Base-by-base conservation (phyloP, 2,113 vertebrate species). In the Stictonetta naevosa region DNA sequence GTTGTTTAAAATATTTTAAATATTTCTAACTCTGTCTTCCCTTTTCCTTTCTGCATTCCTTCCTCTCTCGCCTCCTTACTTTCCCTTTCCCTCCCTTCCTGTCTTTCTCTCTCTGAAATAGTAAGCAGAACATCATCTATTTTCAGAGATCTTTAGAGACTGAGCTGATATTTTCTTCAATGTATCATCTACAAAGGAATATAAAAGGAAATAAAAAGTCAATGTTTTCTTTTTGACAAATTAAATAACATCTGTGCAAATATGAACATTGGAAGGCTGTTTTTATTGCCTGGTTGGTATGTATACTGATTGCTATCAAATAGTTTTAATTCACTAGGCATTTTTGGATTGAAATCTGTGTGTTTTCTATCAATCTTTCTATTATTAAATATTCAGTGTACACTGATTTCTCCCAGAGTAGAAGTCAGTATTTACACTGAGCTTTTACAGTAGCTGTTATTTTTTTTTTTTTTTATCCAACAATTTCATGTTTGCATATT, bases 51-150 rank as follows among this genome's bases (percentile, higher is more conserved):
- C 36, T 40, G 26, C 28, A 64, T 40, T 16, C 15, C 36, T n/a
- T 67, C 8, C 3, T 90, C 8, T 4, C 2, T 46, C 8, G 34
- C 11, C 8, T 77, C 31, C 22, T 60, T 64, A n/a, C 31, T 72
- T 36, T 6, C 4, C 66, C 10, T 7, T 11, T 8, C 13, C 22
- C 2, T 2, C 3, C 3, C 11, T 63, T 83, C 19, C 36, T 0
- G 0, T 76, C 26, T 58, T 13, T 20, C 22, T 58, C 17, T 28
- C 7, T 11, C 19, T 50, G 17, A 84, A 63, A 46, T 40, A 71
- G 11, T 74, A 34, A 91, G 33, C 34, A 76, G 42, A 94, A 55
- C 11, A 62, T 66, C 2, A 75, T 25, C 23, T 68, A 6, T 79
- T 92, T 83, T 76, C 40, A 74, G 46, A 80, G 59, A 26, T 64